phyloP scores from a whole-genome alignment of 2,797 vertebrate species.

The Anguilla marmorata region DNA sequence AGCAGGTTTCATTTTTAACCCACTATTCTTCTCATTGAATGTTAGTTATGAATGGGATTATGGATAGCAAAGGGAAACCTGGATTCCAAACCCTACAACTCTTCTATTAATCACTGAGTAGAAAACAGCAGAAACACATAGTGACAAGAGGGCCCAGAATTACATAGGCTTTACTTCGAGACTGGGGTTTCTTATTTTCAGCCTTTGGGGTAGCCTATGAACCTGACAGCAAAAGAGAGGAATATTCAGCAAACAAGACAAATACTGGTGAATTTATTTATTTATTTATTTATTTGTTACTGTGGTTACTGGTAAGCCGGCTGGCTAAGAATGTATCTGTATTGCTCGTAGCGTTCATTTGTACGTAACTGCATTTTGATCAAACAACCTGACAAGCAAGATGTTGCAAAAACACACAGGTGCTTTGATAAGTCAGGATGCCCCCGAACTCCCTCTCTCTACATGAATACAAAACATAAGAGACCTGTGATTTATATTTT shows the following conservation, averaged over 20 bases:
- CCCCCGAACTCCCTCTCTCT: not conserved
- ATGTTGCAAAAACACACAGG: constrained; percentile 14
- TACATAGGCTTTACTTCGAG: not conserved
- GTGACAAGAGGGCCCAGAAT: not conserved
- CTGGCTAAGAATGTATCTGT: not conserved
- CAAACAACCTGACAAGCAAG: constrained; percentile 24
- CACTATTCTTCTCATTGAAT: not conserved
- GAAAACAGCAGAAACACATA: not conserved
- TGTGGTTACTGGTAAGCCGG: not conserved
- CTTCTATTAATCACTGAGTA: not conserved
- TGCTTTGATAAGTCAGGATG: constrained; percentile 14
- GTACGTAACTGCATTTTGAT: constrained; percentile 14
- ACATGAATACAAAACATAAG: constrained; percentile 19
- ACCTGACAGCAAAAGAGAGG: not conserved
- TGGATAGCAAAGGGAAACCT: not conserved
- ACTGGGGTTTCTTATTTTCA: not conserved
- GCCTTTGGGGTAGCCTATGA: not conserved
- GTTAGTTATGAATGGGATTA: not conserved
- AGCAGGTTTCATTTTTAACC: not conserved
- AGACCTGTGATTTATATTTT: constrained; percentile 27
- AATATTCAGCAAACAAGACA: not conserved
- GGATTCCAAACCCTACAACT: not conserved
- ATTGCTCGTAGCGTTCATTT: not conserved
- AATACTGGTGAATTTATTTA: not conserved
- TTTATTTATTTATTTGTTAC: not conserved